Base-by-base conservation (phyloP, 2,113 vertebrate genomes). In the Smithornis capensis region DNA sequence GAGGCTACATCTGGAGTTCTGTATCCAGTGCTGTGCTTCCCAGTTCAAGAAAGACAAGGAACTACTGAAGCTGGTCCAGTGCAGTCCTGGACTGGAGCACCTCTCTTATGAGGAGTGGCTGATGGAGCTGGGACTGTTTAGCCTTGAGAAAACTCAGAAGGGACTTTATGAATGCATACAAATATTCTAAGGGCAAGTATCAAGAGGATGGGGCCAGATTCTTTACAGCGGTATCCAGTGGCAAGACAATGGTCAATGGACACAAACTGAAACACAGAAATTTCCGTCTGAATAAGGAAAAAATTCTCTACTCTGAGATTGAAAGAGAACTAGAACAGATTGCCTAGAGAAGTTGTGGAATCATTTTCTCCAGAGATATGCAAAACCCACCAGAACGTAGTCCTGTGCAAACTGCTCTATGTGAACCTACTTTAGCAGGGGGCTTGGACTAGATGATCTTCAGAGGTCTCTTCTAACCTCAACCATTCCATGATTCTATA, bases 21-120 rank as follows among this genome's bases (percentile, higher is more conserved):
- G 12, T 10, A 45, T 5, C 55, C 23, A 3, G 4, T n/a, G 16
- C n/a, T 53, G 28, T 1, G 2, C 23, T 45, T 9, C 6, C 19
- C 33, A 24, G 12, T 10, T 29, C n/a, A 28, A n/a, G 33, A 74
- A 44, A 45, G 7, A 5, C 23, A 45, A 62, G 59, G 23, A 38
- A 6, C 35, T 55, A 19, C 15, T 23, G 24, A 24, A 40, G 49
- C 6, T 12, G 27, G 45, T 37, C 37, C 31, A 33, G 31, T 9
- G 7, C 25, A 68, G 37, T 14, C 19, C 13, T 71, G 27, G 42
- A 37, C 14, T 35, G 42, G 27, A 73, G 27, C 9, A 56, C 35
- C 11, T 42, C 29, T 42, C 35, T 50, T 33, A 10, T 7, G 42
- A 65, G 42, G 17, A 57, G 6, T 27, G n/a, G 49, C 29, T 56